Evolutionary conservation across 2,888 invertebrate genomes (phyloP), one percentile per base, ranked within the genome.

Genomic region (Lasiommata megera): DNA sequence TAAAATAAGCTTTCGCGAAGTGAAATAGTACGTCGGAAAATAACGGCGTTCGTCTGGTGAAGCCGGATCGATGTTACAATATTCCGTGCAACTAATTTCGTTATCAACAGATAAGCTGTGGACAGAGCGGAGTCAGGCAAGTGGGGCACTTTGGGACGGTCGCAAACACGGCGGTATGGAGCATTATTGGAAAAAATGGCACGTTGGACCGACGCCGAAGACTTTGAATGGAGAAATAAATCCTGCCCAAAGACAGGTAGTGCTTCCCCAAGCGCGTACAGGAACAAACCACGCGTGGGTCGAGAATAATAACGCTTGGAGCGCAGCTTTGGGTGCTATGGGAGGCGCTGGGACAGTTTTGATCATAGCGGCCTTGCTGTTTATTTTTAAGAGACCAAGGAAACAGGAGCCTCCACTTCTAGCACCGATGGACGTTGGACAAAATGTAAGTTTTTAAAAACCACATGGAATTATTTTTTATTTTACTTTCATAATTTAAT

Each of bases 51-150:
- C 50, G 48, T 58, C 65, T 63, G 71, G 71, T 67, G 70, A 67
- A 51, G 63, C 57, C 67, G 70, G 86, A 87, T 87, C 87, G 86
- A 86, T 87, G 82, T 76, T 69, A 74, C 70, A 69, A 69, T 77
- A 77, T 77, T 77, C 72, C 74, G 77, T 77, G 74, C 74, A 74
- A 73, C 74, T 84, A 86, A 86, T 82, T 78, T 80, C 63, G 82
- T 88, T 89, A 88, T 88, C 88, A 78, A 61, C 76, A 88, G 88
- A 88, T 88, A 88, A 88, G 80, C 80, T 70, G 77, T 81, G 87
- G 86, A 74, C 76, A 74, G 79, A 77, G 65, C 72, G 77, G 68
- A 74, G 72, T 59, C 73, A 72, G 68, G 72, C 70, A 70, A 67
- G 70, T 66, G 77, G 73, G 73, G 76, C 73, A 70, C 74, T 76